These are phyloP conservation scores for Bhutanitis thaidina DNA, from an alignment of 2,888 invertebrate species.

Conservation along the genomic window DNA sequence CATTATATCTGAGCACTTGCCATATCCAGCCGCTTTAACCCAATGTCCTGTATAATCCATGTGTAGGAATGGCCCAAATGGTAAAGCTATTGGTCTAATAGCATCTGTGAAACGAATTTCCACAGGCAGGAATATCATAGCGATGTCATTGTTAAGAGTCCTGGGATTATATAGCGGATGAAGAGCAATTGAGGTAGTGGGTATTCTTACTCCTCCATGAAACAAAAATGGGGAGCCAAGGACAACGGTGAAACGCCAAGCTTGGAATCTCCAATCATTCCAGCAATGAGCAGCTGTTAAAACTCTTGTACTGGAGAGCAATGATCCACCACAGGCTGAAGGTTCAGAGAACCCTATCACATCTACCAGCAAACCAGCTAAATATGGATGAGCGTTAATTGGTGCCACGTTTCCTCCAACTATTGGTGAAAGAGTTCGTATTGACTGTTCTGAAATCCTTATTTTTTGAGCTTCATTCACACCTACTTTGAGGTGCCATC, in stretches of 20 bases:
- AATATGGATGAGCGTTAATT: too few relatives aligned
- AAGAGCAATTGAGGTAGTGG: slow-evolving; percentile 36
- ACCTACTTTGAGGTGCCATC: too few relatives aligned
- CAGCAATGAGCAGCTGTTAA: slow-evolving; percentile 66
- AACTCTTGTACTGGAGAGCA: slow-evolving; percentile 44
- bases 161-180: slow-evolving; percentile 45
- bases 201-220: slow-evolving; percentile 51
- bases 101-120: slow-evolving; percentile 36
- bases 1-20: slow-evolving; percentile 38
- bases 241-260: slow-evolving; percentile 52
- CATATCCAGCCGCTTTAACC: slow-evolving; percentile 53
- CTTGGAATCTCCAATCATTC: slow-evolving; percentile 52
- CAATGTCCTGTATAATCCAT: slow-evolving; percentile 40
- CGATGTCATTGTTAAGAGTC: slow-evolving; percentile 59
- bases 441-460: too few relatives aligned
- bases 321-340: slow-evolving; percentile 58
- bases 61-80: slow-evolving; percentile 34
- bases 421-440: too few relatives aligned
- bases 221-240: slow-evolving; percentile 53
- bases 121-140: slow-evolving; percentile 47
- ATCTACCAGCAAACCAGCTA: slow-evolving; percentile 37
- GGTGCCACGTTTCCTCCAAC: too few relatives aligned
- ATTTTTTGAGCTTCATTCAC: too few relatives aligned
- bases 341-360: slow-evolving; percentile 39
- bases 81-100: slow-evolving; percentile 46